Base-by-base conservation (phyloP, 2,888 invertebrate species). In the Belgica antarctica region DNA sequence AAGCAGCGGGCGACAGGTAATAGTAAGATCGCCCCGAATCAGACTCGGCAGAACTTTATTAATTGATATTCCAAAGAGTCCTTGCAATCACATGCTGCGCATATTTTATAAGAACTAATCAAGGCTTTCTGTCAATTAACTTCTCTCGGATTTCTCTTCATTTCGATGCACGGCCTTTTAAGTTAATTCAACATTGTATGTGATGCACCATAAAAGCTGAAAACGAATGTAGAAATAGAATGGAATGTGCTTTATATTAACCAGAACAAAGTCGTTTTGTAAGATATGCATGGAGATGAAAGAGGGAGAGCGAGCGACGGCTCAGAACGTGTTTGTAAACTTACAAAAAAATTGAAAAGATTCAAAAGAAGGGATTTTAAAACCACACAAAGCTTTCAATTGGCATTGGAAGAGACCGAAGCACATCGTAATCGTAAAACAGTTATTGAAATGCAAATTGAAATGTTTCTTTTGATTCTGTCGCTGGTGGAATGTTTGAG, bases 121-220 rank as follows among this genome's bases (percentile, higher is more conserved):
- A 62, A 62, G 62, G 36, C 62, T 62, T 31, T 62, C 28, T 31
- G 62, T 62, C 62, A 62, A 62, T 62, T 62, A 31, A 62, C 41
- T 41, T n/a, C 10, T 41, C 41, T n/a, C n/a, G n/a, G n/a, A n/a
- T n/a, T n/a, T 41, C 15, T 10, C 10, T 41, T 5, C 15, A 41
- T n/a, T 41, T 41, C 41, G n/a, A n/a, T n/a, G n/a, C n/a, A n/a
- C n/a, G n/a, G n/a, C n/a, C n/a, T n/a, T n/a, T n/a, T n/a, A n/a
- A n/a, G n/a, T n/a, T n/a, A n/a, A n/a, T 8, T 34, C 34, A 34
- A 41, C 41, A 41, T 41, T 41, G 41, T 41, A 41, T n/a, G 41
- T 15, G 10, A 41, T 41, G 41, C 41, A 41, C 12, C 41, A 41
- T 41, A 15, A 41, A 41, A 31, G 31, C 10, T 4, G 31, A 31